A percentile compares a stretch with the other conserved stretches of the same genome.
Conservation (phyloP, 1,140 invertebrate genomes). For the Tetramorium simillimum region DNA sequence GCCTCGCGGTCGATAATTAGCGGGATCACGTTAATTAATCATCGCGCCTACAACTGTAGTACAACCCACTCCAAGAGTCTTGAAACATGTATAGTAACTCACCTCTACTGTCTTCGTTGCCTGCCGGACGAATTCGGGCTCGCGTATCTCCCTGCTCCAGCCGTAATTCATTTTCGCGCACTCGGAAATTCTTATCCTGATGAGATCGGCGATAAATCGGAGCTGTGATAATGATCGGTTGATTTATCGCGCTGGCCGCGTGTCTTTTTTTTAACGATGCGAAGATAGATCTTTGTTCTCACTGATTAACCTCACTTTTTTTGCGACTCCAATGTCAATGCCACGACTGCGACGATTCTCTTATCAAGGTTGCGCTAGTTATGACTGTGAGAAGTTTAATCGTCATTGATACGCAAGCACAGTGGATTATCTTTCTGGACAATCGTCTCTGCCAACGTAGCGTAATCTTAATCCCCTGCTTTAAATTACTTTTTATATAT, state of each 20-base stretch:
- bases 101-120: conserved; percentile 73
- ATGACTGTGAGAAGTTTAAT: neutral
- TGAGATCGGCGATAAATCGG: neutral
- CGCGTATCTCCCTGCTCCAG: conserved; percentile 74
- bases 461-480: no score
- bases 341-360: neutral
- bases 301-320: conserved; percentile 26
- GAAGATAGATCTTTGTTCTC: neutral
- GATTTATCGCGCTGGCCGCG: neutral
- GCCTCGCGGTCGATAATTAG: neutral
- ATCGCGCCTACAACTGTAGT: neutral
- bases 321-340: neutral
- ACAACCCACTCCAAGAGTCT: neutral
- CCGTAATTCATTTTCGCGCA: conserved; percentile 69
- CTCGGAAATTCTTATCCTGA: neutral
- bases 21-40: neutral
- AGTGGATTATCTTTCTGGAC: neutral
- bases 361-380: neutral
- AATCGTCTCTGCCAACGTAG: no score
- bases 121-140: conserved; percentile 74
- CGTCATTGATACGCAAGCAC: neutral
- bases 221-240: neutral
- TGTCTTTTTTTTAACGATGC: neutral
- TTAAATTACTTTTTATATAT: no score
- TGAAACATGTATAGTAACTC: conserved; percentile 59